phyloP scores from a whole-genome alignment of 2,797 vertebrate genomes.

The Parauchenoglanis punctatus region DNA sequence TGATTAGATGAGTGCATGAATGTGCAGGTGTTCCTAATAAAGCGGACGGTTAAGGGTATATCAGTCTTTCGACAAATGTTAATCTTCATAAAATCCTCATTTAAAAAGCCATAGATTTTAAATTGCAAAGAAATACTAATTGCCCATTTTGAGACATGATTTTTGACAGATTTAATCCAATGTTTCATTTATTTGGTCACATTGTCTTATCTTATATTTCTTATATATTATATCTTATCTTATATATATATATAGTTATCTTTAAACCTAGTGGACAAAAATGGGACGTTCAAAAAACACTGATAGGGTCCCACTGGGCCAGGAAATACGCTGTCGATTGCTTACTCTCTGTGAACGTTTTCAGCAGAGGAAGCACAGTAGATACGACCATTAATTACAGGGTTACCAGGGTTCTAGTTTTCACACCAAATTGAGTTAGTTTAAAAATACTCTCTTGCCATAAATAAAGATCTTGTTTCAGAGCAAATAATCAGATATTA shows the following conservation, averaged over 20 bases:
- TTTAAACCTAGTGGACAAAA: background rate
- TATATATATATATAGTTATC: background rate
- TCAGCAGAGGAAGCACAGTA: background rate
- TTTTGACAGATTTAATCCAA: background rate
- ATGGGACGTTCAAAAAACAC: background rate
- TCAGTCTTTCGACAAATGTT: background rate
- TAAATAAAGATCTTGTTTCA: background rate
- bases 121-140: background rate
- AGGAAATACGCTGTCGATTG: background rate
- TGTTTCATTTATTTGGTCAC: background rate
- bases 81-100: background rate
- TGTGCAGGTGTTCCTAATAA: background rate
- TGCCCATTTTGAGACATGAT: background rate
- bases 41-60: background rate
- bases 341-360: background rate
- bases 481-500: background rate
- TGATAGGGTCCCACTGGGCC: background rate
- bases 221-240: too few species aligned
- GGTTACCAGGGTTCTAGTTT: background rate
- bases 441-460: background rate
- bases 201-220: background rate
- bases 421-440: background rate
- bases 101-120: background rate
- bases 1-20: background rate
- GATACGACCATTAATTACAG: background rate